phyloP scores from a whole-genome alignment of 2,797 vertebrate species.

The Hoplostethus atlanticus region DNA sequence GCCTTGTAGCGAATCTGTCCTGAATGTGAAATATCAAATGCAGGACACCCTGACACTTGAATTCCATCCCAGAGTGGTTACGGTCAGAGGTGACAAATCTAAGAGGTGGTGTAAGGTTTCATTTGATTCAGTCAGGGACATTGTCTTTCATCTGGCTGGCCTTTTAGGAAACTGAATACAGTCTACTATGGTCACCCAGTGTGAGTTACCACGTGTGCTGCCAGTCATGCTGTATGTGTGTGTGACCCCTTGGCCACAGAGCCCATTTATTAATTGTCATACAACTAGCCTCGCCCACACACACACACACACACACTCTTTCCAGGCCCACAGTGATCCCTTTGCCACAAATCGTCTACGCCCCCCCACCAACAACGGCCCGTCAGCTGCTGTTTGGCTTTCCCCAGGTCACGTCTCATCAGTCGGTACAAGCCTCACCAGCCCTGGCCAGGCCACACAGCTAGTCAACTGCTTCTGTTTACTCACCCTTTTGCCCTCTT shows the following conservation, averaged over 20 bases:
- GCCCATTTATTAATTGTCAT: constrained; percentile 79
- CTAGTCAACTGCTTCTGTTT: constrained; percentile 69
- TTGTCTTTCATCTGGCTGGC: constrained; percentile 26
- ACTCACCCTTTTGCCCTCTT: constrained; percentile 99
- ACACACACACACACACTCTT: constrained; percentile 26
- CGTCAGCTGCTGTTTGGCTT: constrained; percentile 81
- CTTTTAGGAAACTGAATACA: constrained; percentile 51
- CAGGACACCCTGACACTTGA: constrained; percentile 19
- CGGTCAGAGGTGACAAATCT: constrained; percentile 44
- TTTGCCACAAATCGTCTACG: constrained; percentile 41
- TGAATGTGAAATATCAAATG: constrained; percentile 16
- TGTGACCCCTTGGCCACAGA: constrained; percentile 61
- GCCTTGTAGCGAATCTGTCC: background rate
- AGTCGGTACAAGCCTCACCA: constrained; percentile 29
- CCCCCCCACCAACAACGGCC: constrained; percentile 66
- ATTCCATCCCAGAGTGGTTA: constrained; percentile 2
- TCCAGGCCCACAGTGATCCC: constrained; percentile 56
- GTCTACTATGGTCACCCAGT: constrained; percentile 27
- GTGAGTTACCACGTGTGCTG: constrained; percentile 75
- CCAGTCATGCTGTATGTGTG: constrained; percentile 75
- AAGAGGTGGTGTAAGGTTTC: constrained; percentile 36
- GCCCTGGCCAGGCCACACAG: constrained; percentile 64
- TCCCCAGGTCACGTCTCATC: constrained; percentile 63
- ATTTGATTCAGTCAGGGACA: constrained; percentile 31
- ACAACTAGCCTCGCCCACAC: constrained; percentile 66